Evolutionary conservation across 2,888 invertebrate genomes (phyloP), one percentile per base, ranked within the genome.

Genomic region (Netelia virgata): DNA sequence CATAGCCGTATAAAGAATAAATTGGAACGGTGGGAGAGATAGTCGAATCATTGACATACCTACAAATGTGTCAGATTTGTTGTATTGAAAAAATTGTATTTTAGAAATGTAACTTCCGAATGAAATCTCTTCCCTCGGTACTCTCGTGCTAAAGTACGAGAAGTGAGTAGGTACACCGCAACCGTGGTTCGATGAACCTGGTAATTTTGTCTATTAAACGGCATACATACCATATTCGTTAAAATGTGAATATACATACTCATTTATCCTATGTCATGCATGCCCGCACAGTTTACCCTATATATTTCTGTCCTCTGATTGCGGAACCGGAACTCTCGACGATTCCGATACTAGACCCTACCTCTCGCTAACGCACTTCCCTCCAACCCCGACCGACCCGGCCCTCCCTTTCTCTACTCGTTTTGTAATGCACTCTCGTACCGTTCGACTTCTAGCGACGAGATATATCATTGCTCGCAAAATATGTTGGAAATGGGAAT

Each of bases 171-270:
- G 69, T n/a, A 18, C 16, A 16, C 66, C 47, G 23, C 16, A 50
- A 79, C 43, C 79, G 72, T 28, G 79, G 75, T 43, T 75, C 83
- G 72, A 80, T 61, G 66, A 83, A 61, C 43, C 43, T 50, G 63
- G 70, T 75, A 83, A 83, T 80, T 80, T 83, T 80, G 76, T 80
- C 76, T 80, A 83, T 83, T 76, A 80, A 69, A 20, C 72, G 36
- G 70, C 8, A 53, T 18, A 43, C n/a, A 53, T 16, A 41, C 36
- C 47, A 61, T 10, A 63, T 8, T 20, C 57, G 57, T 70, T 68
- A 20, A 41, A 43, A 76, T 28, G n/a, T 47, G 2, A 14, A 47
- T 47, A 11, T 47, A 53, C 10, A 23, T 69, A 69, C 53, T 28
- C 23, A 69, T 14, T n/a, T 70, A 41, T 20, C n/a, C 6, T 16